Base-by-base conservation (phyloP, 1,140 invertebrate species). In the Rhopalosiphum padi region DNA sequence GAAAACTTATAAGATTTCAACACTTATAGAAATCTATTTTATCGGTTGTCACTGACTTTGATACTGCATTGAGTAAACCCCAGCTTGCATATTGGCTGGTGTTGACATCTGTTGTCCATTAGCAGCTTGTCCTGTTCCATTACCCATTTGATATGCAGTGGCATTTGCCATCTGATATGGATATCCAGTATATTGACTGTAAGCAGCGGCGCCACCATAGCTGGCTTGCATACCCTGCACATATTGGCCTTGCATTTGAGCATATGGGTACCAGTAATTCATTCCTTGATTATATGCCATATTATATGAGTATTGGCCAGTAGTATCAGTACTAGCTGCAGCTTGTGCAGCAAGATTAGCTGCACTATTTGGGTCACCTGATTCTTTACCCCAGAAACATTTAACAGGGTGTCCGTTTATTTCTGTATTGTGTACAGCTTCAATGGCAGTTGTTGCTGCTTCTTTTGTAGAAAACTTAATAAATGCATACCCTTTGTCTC, bases 301-400 rank as follows among this genome's bases (percentile, higher is more conserved):
- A 91, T 96, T 96, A 95, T 97, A 97, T 6, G 96, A 96, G 94
- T 97, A 97, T 94, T 97, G 96, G 89, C 96, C 96, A 88, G 93
- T 30, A 90, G 94, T 94, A 92, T 95, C 95, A 94, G 53, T 95
- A 94, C 95, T 96, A 96, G 95, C 68, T 96, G 96, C 95, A 94
- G 94, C 91, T 95, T 95, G 83, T 94, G 95, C 94, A 95, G 91
- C 91, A 43, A 93, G 82, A 93, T 93, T 93, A 68, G 91, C 91
- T 30, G 94, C 96, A 94, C 97, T 97, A 94, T 97, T 97, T 21
- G 97, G 97, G 95, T 97, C 97, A 1, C 97, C 97, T 22, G 97
- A 97, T 95, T 99, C 99, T 96, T 99, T 99, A 22, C 99, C 99
- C 99, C 99, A 99, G 95, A 99, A 99, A 96, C 99, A 99, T 96